Percentiles rank a stretch among this genome's conserved stretches.
These are phyloP conservation scores for Volucella bombylans DNA, from an alignment of 2,888 invertebrate species.

Conservation along the genomic window DNA sequence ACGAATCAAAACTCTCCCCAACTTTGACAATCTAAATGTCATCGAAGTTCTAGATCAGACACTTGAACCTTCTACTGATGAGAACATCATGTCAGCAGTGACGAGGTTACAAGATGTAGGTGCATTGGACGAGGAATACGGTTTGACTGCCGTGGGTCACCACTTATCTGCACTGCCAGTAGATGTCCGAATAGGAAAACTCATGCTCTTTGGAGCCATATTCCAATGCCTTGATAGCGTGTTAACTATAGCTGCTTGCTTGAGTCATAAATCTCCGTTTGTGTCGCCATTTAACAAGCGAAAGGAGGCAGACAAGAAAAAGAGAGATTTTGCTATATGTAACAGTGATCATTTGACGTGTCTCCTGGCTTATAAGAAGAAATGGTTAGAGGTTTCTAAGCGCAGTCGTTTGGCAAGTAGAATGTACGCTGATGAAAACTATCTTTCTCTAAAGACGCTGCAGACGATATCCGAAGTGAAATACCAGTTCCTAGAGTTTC, in stretches of 20 bases:
- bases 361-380: conserved; percentile 93
- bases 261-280: conserved; percentile 91
- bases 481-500: conserved; percentile 89
- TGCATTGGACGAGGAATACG: conserved; percentile 88
- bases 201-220: conserved; percentile 95
- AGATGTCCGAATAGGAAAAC: conserved; percentile 94
- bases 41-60: conserved; percentile 84
- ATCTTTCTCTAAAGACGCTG: conserved; percentile 90
- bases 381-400: conserved; percentile 89
- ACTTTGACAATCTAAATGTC: conserved; percentile 78
- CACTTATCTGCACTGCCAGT: conserved; percentile 95
- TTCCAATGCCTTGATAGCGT: conserved; percentile 96
- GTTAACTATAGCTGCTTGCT: conserved; percentile 93
- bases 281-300: conserved; percentile 88
- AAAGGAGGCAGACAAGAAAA: conserved; percentile 87
- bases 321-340: conserved; percentile 89
- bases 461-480: conserved; percentile 94
- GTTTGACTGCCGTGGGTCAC: conserved; percentile 92
- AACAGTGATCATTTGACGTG: conserved; percentile 95
- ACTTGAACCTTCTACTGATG: conserved; percentile 88
- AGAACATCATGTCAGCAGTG: conserved; percentile 88
- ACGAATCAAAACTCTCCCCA: conserved; percentile 87
- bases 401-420: conserved; percentile 88
- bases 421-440: conserved; percentile 92
- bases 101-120: conserved; percentile 89